Conservation (phyloP, 2,113 vertebrate genomes). For the Phylloscopus trochiloides region DNA sequence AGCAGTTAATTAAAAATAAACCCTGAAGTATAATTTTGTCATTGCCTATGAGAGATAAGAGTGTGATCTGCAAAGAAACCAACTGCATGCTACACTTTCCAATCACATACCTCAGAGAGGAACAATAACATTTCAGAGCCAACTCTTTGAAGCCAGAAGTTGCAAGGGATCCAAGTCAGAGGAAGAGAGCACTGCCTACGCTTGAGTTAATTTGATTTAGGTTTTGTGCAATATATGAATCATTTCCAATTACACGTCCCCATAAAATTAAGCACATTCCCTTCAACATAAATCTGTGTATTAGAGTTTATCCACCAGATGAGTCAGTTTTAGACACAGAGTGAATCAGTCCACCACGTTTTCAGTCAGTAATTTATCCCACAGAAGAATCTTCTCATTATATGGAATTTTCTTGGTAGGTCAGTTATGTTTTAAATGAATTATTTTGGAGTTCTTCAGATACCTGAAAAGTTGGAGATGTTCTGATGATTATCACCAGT, state of each 20-base stretch:
- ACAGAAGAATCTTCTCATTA: background rate
- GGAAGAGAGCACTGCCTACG: background rate
- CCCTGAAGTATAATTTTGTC: background rate
- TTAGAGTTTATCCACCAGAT: background rate
- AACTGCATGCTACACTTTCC: background rate
- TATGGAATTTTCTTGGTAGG: background rate
- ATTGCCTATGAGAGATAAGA: background rate
- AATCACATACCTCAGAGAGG: background rate
- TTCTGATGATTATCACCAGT: background rate
- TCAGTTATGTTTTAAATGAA: background rate
- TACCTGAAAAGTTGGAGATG: background rate
- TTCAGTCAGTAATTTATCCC: background rate
- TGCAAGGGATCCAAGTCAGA: background rate
- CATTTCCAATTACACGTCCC: background rate
- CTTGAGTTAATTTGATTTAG: background rate
- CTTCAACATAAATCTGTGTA: background rate
- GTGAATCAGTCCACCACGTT: background rate
- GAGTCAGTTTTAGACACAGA: background rate
- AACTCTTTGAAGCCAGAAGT: background rate
- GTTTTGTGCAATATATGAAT: background rate
- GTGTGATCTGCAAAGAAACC: background rate
- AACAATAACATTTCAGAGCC: background rate
- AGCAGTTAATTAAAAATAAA: slow-evolving; percentile 16
- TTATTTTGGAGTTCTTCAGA: background rate
- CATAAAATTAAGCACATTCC: background rate